phyloP scores from a whole-genome alignment of 2,888 invertebrate species.

The Hermaeophaga mercurialis region DNA sequence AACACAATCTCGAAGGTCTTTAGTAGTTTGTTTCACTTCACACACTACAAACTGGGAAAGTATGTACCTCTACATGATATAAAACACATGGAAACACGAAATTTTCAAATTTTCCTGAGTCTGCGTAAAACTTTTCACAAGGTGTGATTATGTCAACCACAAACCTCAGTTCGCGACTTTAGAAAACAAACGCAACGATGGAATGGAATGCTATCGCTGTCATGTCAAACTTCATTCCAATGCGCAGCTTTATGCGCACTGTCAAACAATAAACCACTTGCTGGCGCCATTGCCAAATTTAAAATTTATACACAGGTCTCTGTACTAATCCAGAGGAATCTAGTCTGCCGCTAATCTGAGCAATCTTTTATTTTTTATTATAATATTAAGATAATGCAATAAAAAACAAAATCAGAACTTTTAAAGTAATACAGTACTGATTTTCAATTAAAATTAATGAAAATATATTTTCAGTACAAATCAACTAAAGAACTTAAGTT shows the following conservation, averaged over 20 bases:
- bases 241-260: slow-evolving; percentile 20
- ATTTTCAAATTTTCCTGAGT: slow-evolving; percentile 35
- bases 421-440: no score
- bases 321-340: no score
- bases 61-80: slow-evolving; percentile 33
- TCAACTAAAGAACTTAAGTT: no score
- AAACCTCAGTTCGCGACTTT: slow-evolving; percentile 23
- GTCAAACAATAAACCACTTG: slow-evolving; percentile 18
- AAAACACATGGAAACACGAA: slow-evolving; percentile 20
- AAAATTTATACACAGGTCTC: no score
- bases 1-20: slow-evolving; percentile 24
- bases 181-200: slow-evolving; percentile 29
- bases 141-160: slow-evolving; percentile 27
- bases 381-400: no score
- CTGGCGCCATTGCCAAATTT: background rate
- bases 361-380: no score
- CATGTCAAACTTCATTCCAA: slow-evolving; percentile 16
- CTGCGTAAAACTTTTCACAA: slow-evolving; percentile 34
- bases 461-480: no score
- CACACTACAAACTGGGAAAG: slow-evolving; percentile 27
- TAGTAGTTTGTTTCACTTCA: slow-evolving; percentile 32
- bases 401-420: no score
- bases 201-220: slow-evolving; percentile 31
- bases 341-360: no score
- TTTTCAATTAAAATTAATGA: no score